A percentile compares a stretch with the other conserved stretches of the same genome.
These are phyloP conservation scores for Lepidurus couesii DNA, from an alignment of 1,140 invertebrate species.

Conservation along the genomic window DNA sequence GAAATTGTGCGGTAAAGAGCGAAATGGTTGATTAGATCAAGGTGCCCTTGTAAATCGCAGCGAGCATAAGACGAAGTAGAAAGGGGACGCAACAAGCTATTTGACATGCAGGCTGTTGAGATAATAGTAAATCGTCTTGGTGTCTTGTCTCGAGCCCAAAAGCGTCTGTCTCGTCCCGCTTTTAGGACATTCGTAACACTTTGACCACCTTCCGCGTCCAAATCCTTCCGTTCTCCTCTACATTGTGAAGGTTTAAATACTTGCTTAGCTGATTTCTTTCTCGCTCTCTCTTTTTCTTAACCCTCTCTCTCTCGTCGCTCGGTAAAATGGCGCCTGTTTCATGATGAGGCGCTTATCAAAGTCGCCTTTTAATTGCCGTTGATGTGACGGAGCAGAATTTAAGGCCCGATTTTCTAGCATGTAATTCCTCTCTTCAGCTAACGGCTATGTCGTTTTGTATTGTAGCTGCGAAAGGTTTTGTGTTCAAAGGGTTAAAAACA, in stretches of 20 bases:
- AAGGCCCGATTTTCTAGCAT: not conserved
- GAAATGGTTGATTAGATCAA: no score
- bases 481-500: slow-evolving; percentile 19
- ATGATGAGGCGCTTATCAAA: slow-evolving; percentile 22
- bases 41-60: no score
- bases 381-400: slow-evolving; percentile 18
- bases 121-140: no score
- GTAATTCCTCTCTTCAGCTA: slow-evolving; percentile 12
- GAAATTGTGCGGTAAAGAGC: no score
- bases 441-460: slow-evolving; percentile 6
- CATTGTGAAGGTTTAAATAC: not conserved
- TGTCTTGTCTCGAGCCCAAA: no score
- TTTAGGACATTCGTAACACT: not conserved
- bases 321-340: not conserved
- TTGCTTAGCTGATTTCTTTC: not conserved
- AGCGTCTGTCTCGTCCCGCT: not conserved
- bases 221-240: no score
- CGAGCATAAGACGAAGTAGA: no score
- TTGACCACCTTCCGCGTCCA: no score
- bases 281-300: not conserved
- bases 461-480: not conserved
- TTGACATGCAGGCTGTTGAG: no score
- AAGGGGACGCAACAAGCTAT: no score
- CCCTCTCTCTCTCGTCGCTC: not conserved
- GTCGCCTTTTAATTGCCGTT: slow-evolving; percentile 1